Evolutionary conservation across 1,140 invertebrate species (phyloP).

Genomic region (Telenomus remus): DNA sequence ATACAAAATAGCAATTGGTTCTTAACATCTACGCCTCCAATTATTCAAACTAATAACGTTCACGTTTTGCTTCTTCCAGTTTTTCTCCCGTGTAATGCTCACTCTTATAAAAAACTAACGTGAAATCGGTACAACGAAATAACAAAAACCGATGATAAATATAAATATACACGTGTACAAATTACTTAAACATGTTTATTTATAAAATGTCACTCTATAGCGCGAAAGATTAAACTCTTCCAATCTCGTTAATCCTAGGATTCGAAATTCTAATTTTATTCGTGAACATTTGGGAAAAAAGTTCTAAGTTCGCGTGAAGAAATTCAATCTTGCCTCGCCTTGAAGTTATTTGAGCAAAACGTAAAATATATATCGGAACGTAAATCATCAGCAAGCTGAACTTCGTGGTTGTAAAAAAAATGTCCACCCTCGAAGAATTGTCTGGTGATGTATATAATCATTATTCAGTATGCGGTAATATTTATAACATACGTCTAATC

Average conservation of each 20-base stretch:
- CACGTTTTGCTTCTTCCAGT: slow-evolving; percentile 21
- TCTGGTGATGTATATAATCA: slow-evolving; percentile 66
- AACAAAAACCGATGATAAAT: slow-evolving; percentile 17
- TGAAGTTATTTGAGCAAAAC: slow-evolving; percentile 40
- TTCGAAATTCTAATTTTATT: slow-evolving; percentile 21
- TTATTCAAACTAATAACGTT: slow-evolving; percentile 65
- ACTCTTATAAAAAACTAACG: background rate
- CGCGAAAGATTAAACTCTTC: slow-evolving; percentile 39
- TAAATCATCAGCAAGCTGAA: slow-evolving; percentile 10
- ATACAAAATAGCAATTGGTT: slow-evolving; percentile 73
- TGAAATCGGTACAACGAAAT: slow-evolving; percentile 9
- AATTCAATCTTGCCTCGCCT: slow-evolving; percentile 25
- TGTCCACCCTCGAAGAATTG: slow-evolving; percentile 28
- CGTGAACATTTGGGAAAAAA: slow-evolving; percentile 21
- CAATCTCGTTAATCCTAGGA: slow-evolving; percentile 21
- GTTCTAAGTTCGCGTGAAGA: slow-evolving; percentile 16
- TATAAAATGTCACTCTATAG: slow-evolving; percentile 39
- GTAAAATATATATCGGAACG: slow-evolving; percentile 19
- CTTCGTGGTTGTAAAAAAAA: slow-evolving; percentile 26
- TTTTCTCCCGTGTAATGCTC: background rate
- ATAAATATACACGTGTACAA: slow-evolving; percentile 21
- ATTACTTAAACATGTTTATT: slow-evolving; percentile 25
- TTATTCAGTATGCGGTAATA: slow-evolving; percentile 68
- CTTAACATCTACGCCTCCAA: slow-evolving; percentile 64
- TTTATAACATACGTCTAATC: slow-evolving; percentile 70